Conservation (phyloP, 2,888 invertebrate species). For the Parnassius apollo region DNA sequence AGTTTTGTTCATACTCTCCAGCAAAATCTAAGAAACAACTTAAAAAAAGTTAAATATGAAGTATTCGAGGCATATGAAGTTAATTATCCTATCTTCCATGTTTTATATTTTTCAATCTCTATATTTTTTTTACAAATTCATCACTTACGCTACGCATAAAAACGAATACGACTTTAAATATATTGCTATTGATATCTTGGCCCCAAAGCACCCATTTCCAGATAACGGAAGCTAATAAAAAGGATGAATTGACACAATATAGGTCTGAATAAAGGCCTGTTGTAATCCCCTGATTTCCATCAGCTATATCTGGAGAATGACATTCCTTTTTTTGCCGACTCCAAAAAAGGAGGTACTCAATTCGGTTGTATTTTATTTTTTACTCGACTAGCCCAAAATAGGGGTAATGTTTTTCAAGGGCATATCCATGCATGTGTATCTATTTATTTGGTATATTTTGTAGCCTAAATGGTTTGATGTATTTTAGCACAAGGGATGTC, state of each 20-base stretch:
- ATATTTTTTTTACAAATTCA: constrained; percentile 1
- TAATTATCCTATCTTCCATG: neutral
- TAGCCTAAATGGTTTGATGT: too few relatives aligned
- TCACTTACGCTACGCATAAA: neutral
- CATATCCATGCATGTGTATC: too few relatives aligned
- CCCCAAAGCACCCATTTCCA: constrained; percentile 35
- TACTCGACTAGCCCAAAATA: too few relatives aligned
- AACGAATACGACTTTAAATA: constrained; percentile 32
- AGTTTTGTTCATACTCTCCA: constrained; percentile 51
- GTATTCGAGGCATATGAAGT: neutral
- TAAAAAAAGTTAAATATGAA: too few relatives aligned
- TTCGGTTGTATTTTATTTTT: too few relatives aligned
- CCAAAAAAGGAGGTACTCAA: too few relatives aligned
- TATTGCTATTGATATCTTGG: constrained; percentile 37
- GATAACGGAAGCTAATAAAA: constrained; percentile 38
- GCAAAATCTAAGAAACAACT: too few relatives aligned
- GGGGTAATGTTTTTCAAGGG: too few relatives aligned
- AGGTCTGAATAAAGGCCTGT: constrained; percentile 28
- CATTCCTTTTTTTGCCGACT: too few relatives aligned
- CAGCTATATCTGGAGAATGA: too few relatives aligned
- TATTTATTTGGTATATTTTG: too few relatives aligned
- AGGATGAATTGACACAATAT: constrained; percentile 28
- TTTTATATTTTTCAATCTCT: neutral
- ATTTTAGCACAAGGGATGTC: too few relatives aligned
- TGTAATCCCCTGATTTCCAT: neutral